Percentiles rank a stretch among this genome's conserved stretches.
phyloP scores from a whole-genome alignment of 2,113 vertebrate genomes.

The Epinephelus cyanopodus region DNA sequence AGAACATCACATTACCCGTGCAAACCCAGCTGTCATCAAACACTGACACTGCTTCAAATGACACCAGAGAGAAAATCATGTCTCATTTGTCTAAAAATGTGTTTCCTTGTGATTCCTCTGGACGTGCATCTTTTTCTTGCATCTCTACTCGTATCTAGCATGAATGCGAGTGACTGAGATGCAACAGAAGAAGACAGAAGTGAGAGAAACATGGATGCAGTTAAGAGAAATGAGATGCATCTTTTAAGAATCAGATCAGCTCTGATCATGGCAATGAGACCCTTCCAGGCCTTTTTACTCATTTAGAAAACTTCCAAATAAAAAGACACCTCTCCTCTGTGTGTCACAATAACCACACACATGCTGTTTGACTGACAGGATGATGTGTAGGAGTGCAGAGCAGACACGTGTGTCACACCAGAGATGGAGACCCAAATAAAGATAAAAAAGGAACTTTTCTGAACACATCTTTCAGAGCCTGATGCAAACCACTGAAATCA shows the following conservation, averaged over 20 bases:
- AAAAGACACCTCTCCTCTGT: not conserved
- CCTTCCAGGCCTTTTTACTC: not conserved
- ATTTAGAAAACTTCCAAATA: not conserved
- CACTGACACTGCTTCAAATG: not conserved
- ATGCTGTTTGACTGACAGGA: not conserved
- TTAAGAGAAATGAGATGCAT: too few relatives aligned
- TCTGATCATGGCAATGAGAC: not conserved
- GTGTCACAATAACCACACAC: not conserved
- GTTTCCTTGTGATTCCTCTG: not conserved
- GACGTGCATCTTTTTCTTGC: not conserved
- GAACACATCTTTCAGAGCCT: conserved; percentile 9
- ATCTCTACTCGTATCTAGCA: not conserved
- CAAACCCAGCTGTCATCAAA: not conserved
- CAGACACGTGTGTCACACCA: not conserved
- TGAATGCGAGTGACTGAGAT: too few relatives aligned
- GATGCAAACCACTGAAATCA: conserved; percentile 43
- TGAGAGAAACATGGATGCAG: too few relatives aligned
- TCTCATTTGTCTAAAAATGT: not conserved
- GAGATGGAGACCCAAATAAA: conserved; percentile 6
- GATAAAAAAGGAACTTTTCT: not conserved
- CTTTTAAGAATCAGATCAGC: too few relatives aligned
- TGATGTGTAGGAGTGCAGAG: not conserved
- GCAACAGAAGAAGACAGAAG: too few relatives aligned
- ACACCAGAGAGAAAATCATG: not conserved
- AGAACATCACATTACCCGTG: not conserved